Evolutionary conservation across 2,113 vertebrate genomes (phyloP), one percentile per base, ranked within the genome.

Genomic region (Hemiprocne comata): DNA sequence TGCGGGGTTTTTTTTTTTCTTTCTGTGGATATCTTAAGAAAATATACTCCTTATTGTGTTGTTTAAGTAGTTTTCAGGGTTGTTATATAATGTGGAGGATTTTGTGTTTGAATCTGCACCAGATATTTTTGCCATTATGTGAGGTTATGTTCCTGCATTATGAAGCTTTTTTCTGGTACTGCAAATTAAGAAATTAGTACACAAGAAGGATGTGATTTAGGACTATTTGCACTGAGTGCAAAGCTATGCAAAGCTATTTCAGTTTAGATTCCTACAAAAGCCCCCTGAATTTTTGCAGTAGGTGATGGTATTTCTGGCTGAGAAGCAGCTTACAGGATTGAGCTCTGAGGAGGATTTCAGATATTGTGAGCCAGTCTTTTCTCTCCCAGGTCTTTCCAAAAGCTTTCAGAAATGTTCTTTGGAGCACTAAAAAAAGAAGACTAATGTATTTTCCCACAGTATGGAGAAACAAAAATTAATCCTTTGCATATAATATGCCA

Each of bases 291-390:
- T 92, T 84, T 66, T 95, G n/a, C 46, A 33, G 51, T 70, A 58
- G 34, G 23, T 83, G 60, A 53, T 90, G 29, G 7, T 83, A 21
- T 80, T 83, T 85, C 62, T 53, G 50, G 28, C 34, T 60, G 64
- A 54, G 83, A 94, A 93, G 64, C 64, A 55, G 90, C 20, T 96
- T 90, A 80, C 11, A 77, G 67, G 60, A 62, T 28, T 90, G 88
- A 94, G 36, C 65, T 71, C 80, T 71, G 51, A 58, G 61, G 91
- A 91, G 33, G 80, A 88, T 91, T 95, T 94, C 75, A 81, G 83
- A 38, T 93, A 67, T 29, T 82, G 53, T 19, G 53, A 95, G 51
- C 67, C 80, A 42, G 19, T 80, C 53, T 93, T 89, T 91, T 48
- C 36, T 73, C 51, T 89, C n/a, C 6, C 20, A 51, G 11, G 33